Evolutionary conservation across 2,113 vertebrate species (phyloP).

Genomic region (Xerus inauris): DNA sequence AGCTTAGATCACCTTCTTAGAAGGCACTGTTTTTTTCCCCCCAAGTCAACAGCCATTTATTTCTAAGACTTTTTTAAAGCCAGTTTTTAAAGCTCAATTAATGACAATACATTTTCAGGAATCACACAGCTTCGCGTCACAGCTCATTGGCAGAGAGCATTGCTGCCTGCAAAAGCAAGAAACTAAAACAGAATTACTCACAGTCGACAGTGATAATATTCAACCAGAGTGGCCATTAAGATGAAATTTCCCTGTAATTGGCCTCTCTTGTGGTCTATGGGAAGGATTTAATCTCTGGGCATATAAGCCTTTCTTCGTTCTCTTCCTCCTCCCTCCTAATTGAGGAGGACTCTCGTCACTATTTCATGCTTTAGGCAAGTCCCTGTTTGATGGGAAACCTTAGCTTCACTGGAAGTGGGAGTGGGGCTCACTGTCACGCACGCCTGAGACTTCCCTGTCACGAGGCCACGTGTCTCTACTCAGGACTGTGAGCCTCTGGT

Average conservation of each 20-base stretch:
- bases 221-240: not conserved
- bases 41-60: not conserved
- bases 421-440: not conserved
- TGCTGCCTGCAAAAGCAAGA: not conserved
- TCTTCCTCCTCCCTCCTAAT: not conserved
- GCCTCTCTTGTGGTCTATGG: not conserved
- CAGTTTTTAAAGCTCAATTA: not conserved
- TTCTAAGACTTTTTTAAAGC: not conserved
- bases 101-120: not conserved
- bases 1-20: not conserved
- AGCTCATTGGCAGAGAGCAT: not conserved
- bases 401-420: not conserved
- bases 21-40: not conserved
- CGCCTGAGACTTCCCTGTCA: not conserved
- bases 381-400: not conserved
- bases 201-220: not conserved
- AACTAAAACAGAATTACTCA: not conserved
- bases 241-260: slow-evolving; percentile 8
- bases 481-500: not conserved
- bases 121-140: not conserved
- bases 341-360: not conserved
- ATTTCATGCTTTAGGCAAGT: not conserved
- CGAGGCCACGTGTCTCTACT: not conserved
- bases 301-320: not conserved
- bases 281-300: not conserved